Evolutionary conservation across 2,888 invertebrate genomes (phyloP), one percentile per base, ranked within the genome.

Genomic region (Perithous albicinctus): DNA sequence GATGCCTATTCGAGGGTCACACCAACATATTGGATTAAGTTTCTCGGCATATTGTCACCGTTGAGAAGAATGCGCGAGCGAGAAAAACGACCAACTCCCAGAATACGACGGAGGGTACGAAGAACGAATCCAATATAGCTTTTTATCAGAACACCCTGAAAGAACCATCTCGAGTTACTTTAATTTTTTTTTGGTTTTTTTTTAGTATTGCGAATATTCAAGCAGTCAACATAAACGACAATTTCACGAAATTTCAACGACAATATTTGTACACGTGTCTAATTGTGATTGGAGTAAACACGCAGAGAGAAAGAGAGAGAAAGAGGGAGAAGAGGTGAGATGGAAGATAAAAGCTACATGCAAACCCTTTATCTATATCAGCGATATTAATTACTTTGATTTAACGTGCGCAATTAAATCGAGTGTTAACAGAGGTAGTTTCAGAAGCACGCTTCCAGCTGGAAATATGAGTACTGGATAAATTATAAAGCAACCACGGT

Each of bases 21-120:
- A 87, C 89, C 88, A 86, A 84, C 78, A 86, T 85, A 87, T 88
- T 84, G 88, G 85, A 89, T 90, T 85, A 86, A 86, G 86, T 86
- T 84, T 84, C 85, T 72, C 80, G 77, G 82, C 86, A 86, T 86
- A 87, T 89, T 87, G 88, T 87, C 85, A 82, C 76, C 77, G 54
- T 56, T 26, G 26, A 69, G 67, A 70, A 77, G 63, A 78, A 78
- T 41, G 70, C 6, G 32, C 70, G 46, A 41, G 70, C 51, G 64
- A 56, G 48, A 46, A 63, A 66, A 79, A 41, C 32, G 38, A 66
- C 43, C 29, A 26, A 29, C 12, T 15, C 15, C 18, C 38, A 32
- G 32, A 32, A 59, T 32, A 59, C n/a, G 32, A 64, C 15, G 63
- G 63, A 74, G 48, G 80, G 64, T 72, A 48, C 38, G 70, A 73